A percentile compares a stretch with the other conserved stretches of the same genome.
These are phyloP conservation scores for Dyspetes luteomarginatus DNA, from an alignment of 2,888 invertebrate species.

Conservation along the genomic window DNA sequence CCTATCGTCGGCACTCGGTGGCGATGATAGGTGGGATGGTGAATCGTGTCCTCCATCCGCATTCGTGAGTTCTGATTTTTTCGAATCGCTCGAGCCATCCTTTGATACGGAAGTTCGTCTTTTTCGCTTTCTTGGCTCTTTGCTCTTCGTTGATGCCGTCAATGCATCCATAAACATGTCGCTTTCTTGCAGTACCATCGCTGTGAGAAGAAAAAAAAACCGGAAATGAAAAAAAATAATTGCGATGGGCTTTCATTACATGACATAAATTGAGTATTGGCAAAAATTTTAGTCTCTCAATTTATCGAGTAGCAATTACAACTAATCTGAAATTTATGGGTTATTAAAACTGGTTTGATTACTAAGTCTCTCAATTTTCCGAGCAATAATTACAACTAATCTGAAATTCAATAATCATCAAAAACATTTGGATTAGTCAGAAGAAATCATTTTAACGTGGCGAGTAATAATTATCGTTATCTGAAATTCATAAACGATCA, in stretches of 20 bases:
- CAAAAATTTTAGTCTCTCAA: conserved; percentile 23
- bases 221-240: not conserved
- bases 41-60: conserved; percentile 73
- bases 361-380: no score
- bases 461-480: no score
- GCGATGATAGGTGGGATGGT: conserved; percentile 83
- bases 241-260: not conserved
- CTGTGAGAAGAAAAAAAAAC: conserved; percentile 82
- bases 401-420: conserved; percentile 5
- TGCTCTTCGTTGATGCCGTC: conserved; percentile 89
- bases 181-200: conserved; percentile 93
- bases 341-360: not conserved
- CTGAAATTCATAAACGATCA: conserved; percentile 10
- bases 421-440: not conserved
- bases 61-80: conserved; percentile 84
- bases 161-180: conserved; percentile 97
- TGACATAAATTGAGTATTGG: not conserved
- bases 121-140: conserved; percentile 92
- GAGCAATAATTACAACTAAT: conserved; percentile 23
- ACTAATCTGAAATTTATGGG: not conserved
- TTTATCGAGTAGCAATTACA: conserved; percentile 36
- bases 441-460: not conserved
- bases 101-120: conserved; percentile 89
- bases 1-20: conserved; percentile 79
- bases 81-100: conserved; percentile 86